phyloP scores from a whole-genome alignment of 1,140 invertebrate genomes.

The Magallana gigas region DNA sequence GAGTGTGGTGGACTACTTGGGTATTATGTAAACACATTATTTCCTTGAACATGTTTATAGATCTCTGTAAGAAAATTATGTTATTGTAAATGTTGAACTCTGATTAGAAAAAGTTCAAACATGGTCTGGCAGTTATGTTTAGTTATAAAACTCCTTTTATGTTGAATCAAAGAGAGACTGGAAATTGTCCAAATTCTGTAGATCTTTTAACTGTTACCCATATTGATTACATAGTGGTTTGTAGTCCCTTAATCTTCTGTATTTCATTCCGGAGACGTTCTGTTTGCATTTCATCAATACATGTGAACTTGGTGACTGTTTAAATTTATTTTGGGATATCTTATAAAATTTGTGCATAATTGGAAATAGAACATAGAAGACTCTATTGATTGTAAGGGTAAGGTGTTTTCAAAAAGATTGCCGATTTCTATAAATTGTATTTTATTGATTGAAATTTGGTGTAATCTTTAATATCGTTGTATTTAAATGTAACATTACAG shows the following conservation, averaged over 20 bases:
- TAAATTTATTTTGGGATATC: constrained; percentile 11
- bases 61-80: constrained; percentile 7
- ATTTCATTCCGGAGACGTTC: background rate
- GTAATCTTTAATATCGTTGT: no score
- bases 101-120: constrained; percentile 13
- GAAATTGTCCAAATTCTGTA: constrained; percentile 22
- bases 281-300: constrained; percentile 28
- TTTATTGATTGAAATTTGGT: no score
- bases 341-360: background rate
- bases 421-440: no score
- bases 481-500: no score
- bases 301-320: constrained; percentile 1
- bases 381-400: background rate
- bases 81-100: background rate
- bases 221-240: constrained; percentile 7
- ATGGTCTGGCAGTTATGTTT: constrained; percentile 35
- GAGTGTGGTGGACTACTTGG: background rate
- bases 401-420: background rate
- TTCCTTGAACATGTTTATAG: background rate
- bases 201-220: background rate
- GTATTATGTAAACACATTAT: background rate
- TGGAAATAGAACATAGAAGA: background rate
- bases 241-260: background rate
- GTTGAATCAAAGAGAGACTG: constrained; percentile 2
- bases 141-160: constrained; percentile 15